phyloP scores from a whole-genome alignment of 1,140 invertebrate genomes.

The Varroa destructor region DNA sequence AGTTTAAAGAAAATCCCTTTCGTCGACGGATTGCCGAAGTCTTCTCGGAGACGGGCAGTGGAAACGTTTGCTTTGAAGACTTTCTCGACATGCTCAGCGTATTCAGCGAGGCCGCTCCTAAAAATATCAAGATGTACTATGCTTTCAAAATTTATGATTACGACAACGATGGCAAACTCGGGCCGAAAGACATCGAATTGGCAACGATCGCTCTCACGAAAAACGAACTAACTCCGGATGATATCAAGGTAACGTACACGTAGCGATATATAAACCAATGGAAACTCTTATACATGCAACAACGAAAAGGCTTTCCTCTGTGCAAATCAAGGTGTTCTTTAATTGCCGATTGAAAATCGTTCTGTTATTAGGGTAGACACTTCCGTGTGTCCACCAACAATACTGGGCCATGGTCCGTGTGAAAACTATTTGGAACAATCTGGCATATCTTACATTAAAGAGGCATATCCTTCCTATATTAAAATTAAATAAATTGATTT shows the following conservation, averaged over 20 bases:
- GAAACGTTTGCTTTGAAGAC: conserved; percentile 61
- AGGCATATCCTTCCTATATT: too few relatives aligned
- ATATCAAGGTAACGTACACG: conserved; percentile 43
- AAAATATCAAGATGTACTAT: conserved; percentile 48
- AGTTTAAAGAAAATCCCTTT: conserved; percentile 84
- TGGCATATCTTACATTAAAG: too few relatives aligned
- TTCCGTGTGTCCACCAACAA: too few relatives aligned
- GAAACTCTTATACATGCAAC: too few relatives aligned
- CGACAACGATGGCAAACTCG: conserved; percentile 76
- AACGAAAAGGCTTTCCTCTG: too few relatives aligned
- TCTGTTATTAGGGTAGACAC: too few relatives aligned
- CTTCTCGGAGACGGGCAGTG: conserved; percentile 70
- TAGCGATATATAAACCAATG: too few relatives aligned
- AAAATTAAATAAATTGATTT: too few relatives aligned
- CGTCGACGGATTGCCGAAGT: conserved; percentile 74
- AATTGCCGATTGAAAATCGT: too few relatives aligned
- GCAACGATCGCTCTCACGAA: conserved; percentile 68
- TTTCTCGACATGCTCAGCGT: conserved; percentile 52
- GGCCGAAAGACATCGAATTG: conserved; percentile 63
- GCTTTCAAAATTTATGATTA: conserved; percentile 60
- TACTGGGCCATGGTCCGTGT: too few relatives aligned
- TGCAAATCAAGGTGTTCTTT: too few relatives aligned
- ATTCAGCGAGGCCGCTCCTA: conserved; percentile 47
- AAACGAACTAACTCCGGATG: conserved; percentile 68
- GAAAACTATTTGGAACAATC: too few relatives aligned